Evolutionary conservation across 30 jellyfish, hydroid and myxozoan genomes (phyloP), one percentile per base, ranked within the genome.

Genomic region (Sanderia malayensis): DNA sequence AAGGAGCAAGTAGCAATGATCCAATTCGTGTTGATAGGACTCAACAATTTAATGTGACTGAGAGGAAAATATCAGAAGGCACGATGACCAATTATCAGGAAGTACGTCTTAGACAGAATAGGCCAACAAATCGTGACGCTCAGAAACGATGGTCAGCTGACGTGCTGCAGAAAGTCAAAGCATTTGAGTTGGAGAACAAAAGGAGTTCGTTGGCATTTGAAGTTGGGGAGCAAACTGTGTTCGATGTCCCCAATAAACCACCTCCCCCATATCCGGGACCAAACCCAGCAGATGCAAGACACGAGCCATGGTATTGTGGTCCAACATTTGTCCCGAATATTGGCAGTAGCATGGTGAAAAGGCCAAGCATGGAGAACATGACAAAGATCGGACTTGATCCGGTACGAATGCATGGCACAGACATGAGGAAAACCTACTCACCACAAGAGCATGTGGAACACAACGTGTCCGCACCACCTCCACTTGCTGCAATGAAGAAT

Each of bases 201-300:
- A 63, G 96, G 37, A 86, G 59, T 31, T 74, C 94, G 30, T 34
- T 84, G 58, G 98, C 91, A 45, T 68, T 68, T 63, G 89, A 78
- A 41, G 89, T 78, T 0, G 89, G 89, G 67, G 37, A 79, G 37
- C 58, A 69, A 11, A 31, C 81, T 17, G 53, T 55, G 53, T 78
- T 78, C 26, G 94, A 82, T 45, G 46, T 75, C 32, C 94, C 96
- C 0, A 75, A 84, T 29, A 85, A 81, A 41, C 99, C 99, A 53
- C 99, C 99, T 0, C 99, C 99, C 0, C 99, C 99, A 10, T 93
- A 93, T 71, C 99, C 99, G 31, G 99, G 99, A 0, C 49, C 53
- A 31, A 44, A 34, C 61, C 81, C 60, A 21, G 34, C 63, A n/a
- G 83, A 71, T 9, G 24, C 44, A 8, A 52, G 80, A 49, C 34